Evolutionary conservation across 2,113 vertebrate genomes (phyloP).

Genomic region (Esox niger): DNA sequence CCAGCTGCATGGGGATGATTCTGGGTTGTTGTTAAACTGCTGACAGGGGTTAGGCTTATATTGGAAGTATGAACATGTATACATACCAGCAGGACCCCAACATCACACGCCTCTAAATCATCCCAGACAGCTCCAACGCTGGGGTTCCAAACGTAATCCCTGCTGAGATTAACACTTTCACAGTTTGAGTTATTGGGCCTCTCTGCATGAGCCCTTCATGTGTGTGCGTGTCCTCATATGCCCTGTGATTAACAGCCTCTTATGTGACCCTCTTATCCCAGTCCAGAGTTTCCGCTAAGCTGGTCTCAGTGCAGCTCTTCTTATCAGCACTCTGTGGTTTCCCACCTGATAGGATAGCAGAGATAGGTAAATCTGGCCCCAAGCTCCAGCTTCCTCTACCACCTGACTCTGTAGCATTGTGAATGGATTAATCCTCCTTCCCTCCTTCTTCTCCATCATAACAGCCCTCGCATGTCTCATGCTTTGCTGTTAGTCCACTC

Average conservation of each 20-base stretch:
- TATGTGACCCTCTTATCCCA: neutral
- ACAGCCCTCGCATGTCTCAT: neutral
- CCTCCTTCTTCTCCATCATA: constrained; percentile 1
- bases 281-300: neutral
- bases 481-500: too few species aligned
- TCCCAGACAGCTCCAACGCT: neutral
- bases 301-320: neutral
- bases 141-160: neutral
- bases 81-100: neutral
- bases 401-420: too few species aligned
- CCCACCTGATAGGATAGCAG: neutral
- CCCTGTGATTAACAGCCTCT: neutral
- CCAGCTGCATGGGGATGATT: neutral
- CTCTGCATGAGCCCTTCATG: neutral
- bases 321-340: neutral
- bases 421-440: neutral
- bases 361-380: neutral
- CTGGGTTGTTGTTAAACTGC: neutral
- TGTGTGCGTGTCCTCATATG: neutral
- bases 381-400: neutral
- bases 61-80: neutral
- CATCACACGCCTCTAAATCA: neutral
- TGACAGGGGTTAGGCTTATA: neutral
- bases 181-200: neutral
- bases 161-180: neutral